Evolutionary conservation across 2,797 vertebrate species (phyloP).

Genomic region (Myotis planiceps): DNA sequence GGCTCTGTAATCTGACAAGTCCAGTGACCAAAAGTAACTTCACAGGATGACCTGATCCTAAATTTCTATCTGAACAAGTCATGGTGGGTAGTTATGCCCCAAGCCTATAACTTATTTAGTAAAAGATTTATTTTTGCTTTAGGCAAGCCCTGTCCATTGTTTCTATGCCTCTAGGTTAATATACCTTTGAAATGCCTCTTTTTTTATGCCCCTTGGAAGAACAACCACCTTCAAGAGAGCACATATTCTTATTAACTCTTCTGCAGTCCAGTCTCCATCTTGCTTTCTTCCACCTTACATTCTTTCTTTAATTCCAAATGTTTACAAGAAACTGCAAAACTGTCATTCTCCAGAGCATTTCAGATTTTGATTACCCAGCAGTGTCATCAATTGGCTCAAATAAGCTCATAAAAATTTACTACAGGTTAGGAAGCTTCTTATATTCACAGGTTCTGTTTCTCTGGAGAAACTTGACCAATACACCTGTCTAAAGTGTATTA

Average conservation of each 20-base stretch:
- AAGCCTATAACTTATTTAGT: neutral
- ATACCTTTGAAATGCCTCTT: neutral
- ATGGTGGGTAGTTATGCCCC: neutral
- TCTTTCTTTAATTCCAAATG: neutral
- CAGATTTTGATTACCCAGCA: neutral
- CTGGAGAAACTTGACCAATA: neutral
- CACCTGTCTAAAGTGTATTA: neutral
- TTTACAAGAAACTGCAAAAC: neutral
- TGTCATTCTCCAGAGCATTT: neutral
- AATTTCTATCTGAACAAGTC: neutral
- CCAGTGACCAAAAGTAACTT: neutral
- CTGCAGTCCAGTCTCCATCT: neutral
- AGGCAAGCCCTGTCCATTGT: neutral
- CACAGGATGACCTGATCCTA: neutral
- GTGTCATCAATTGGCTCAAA: neutral
- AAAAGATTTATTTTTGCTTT: neutral
- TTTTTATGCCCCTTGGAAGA: neutral
- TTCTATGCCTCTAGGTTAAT: neutral
- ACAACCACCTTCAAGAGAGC: too few species aligned
- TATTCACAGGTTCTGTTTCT: neutral
- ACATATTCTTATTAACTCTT: neutral
- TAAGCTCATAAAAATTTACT: neutral
- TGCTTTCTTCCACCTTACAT: neutral
- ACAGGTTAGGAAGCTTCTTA: neutral
- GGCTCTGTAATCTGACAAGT: neutral